Percentiles rank a stretch among this genome's conserved stretches.
Evolutionary conservation across 2,888 invertebrate species (phyloP).

Genomic region (Ormyrus labotus): DNA sequence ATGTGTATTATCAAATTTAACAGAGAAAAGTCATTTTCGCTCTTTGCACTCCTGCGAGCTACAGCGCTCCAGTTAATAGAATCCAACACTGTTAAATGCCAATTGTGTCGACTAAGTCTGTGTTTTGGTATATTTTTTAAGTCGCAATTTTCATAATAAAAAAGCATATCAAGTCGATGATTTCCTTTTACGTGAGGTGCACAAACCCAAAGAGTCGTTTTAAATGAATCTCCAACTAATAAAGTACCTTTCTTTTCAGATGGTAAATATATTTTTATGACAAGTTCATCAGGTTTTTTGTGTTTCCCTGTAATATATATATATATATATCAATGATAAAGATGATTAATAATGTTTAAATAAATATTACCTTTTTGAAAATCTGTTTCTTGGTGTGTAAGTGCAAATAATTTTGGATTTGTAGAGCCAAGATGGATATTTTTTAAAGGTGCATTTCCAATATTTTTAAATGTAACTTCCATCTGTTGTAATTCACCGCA

Average conservation of each 20-base stretch:
- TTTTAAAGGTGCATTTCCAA: slow-evolving; percentile 81
- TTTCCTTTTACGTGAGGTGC: slow-evolving; percentile 82
- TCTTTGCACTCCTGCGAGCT: slow-evolving; percentile 77
- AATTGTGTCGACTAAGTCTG: slow-evolving; percentile 81
- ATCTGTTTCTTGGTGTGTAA: slow-evolving; percentile 70
- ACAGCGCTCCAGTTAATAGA: slow-evolving; percentile 79
- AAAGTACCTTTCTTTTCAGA: slow-evolving; percentile 74
- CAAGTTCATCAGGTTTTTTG: slow-evolving; percentile 74
- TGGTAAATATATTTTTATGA: slow-evolving; percentile 74
- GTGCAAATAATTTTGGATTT: slow-evolving; percentile 82
- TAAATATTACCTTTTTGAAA: slow-evolving; percentile 53
- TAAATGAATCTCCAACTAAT: slow-evolving; percentile 77
- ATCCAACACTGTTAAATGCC: slow-evolving; percentile 81
- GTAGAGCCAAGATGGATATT: slow-evolving; percentile 83
- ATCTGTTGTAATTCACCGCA: slow-evolving; percentile 85
- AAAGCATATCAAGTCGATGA: slow-evolving; percentile 82
- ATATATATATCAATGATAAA: neutral
- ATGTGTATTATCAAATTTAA: slow-evolving; percentile 83
- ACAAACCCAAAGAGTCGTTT: slow-evolving; percentile 82
- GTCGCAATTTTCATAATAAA: slow-evolving; percentile 83
- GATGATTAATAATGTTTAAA: slow-evolving; percentile 7
- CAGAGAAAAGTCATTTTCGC: slow-evolving; percentile 74
- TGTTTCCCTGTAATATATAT: slow-evolving; percentile 65
- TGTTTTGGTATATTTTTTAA: slow-evolving; percentile 75
- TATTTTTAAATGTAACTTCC: slow-evolving; percentile 83